Conservation (phyloP, 2,797 vertebrate genomes). For the Anisognathus igniventris region DNA sequence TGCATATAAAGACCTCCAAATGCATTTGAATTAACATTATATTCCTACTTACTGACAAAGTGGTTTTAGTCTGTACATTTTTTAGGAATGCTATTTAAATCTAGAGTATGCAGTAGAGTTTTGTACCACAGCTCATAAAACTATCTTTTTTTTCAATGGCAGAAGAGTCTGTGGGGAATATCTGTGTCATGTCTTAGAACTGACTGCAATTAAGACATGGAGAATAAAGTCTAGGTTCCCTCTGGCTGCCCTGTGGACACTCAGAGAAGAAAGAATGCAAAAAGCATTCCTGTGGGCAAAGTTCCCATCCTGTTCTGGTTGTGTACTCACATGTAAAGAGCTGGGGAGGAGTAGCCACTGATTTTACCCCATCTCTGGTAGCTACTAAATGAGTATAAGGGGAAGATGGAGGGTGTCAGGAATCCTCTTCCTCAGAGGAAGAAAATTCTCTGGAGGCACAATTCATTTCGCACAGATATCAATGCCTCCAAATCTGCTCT, state of each 20-base stretch:
- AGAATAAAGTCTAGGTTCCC: neutral
- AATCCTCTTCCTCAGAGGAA: neutral
- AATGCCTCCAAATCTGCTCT: neutral
- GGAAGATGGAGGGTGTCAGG: neutral
- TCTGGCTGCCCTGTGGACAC: neutral
- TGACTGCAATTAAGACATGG: neutral
- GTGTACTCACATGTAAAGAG: neutral
- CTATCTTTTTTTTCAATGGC: neutral
- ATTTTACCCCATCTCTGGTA: neutral
- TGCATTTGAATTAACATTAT: conserved; percentile 57
- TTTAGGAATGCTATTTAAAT: conserved; percentile 18
- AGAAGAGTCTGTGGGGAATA: neutral
- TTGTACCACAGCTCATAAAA: neutral
- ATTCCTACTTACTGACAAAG: conserved; percentile 22
- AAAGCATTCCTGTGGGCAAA: neutral
- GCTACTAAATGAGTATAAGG: neutral
- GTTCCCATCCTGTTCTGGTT: accelerated
- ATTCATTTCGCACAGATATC: neutral
- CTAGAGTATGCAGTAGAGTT: neutral
- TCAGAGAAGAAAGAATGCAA: neutral
- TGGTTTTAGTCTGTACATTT: neutral
- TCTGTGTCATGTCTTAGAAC: neutral
- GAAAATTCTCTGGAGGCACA: neutral
- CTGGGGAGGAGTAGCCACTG: neutral
- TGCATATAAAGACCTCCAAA: conserved; percentile 53